Evolutionary conservation across 2,888 invertebrate genomes (phyloP).

Genomic region (Coenonympha glycerion): DNA sequence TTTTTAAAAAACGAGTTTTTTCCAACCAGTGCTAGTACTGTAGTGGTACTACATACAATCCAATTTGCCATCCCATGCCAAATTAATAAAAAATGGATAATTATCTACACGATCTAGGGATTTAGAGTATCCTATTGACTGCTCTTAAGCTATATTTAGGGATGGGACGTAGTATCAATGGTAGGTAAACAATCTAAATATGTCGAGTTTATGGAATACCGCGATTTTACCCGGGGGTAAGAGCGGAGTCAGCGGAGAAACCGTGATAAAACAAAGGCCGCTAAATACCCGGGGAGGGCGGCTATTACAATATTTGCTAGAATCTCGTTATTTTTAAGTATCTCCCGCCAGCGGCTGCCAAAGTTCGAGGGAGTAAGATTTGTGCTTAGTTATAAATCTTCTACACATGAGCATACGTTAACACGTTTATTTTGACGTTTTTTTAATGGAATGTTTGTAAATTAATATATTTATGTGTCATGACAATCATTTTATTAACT

Average conservation of each 20-base stretch:
- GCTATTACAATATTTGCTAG: constrained; percentile 73
- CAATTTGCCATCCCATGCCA: too few species aligned
- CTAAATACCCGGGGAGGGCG: constrained; percentile 33
- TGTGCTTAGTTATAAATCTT: too few species aligned
- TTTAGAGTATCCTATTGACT: background rate
- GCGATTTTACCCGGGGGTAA: constrained; percentile 26
- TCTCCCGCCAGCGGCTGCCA: constrained; percentile 54
- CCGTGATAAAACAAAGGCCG: constrained; percentile 56
- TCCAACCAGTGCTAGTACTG: too few species aligned
- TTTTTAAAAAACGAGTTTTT: too few species aligned
- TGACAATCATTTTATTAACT: too few species aligned
- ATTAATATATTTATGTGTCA: too few species aligned
- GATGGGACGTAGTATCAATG: constrained; percentile 55
- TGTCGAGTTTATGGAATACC: constrained; percentile 40
- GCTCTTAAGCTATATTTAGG: constrained; percentile 38
- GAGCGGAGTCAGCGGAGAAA: constrained; percentile 54
- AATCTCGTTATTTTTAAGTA: constrained; percentile 76
- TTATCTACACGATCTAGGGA: background rate
- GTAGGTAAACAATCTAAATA: constrained; percentile 44
- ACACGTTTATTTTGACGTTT: background rate
- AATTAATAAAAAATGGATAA: background rate
- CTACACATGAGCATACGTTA: too few species aligned
- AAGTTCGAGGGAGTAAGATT: constrained; percentile 36
- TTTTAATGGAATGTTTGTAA: too few species aligned
- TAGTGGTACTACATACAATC: too few species aligned